Evolutionary conservation across 2,113 vertebrate species (phyloP).

Genomic region (Rhadina sibilatrix): DNA sequence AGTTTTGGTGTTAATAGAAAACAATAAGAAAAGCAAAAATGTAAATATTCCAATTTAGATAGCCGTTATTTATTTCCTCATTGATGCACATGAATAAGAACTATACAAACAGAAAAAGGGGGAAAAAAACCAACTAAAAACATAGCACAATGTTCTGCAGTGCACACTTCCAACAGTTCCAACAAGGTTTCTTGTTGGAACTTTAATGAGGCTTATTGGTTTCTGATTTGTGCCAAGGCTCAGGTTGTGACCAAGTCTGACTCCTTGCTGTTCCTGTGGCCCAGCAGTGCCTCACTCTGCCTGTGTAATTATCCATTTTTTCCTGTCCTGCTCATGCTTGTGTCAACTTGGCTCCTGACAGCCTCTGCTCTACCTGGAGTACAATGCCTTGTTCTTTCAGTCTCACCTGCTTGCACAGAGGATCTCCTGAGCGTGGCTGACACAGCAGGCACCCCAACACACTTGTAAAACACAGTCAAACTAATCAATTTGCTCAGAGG

Average conservation of each 20-base stretch:
- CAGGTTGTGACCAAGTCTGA: not conserved
- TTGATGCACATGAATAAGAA: not conserved
- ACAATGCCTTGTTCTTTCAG: not conserved
- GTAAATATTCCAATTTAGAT: not conserved
- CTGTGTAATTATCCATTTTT: not conserved
- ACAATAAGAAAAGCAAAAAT: not conserved
- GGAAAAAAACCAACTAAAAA: not conserved
- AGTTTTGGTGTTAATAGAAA: not conserved
- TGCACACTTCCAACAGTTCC: too few species aligned
- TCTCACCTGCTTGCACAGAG: not conserved
- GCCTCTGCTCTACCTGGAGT: not conserved
- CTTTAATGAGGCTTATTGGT: not conserved
- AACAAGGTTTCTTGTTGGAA: not conserved
- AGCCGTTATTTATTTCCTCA: not conserved
- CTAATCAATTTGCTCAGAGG: not conserved
- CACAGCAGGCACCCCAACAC: not conserved
- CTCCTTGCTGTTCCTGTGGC: not conserved
- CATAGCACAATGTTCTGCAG: not conserved
- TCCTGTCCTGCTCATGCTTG: not conserved
- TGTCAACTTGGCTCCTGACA: not conserved
- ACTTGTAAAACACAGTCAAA: not conserved
- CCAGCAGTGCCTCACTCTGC: not conserved
- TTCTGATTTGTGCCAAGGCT: not conserved
- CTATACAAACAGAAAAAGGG: not conserved
- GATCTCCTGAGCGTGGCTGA: accelerated